Conservation (phyloP, 2,888 invertebrate species). For the Catotricha subobsoleta region DNA sequence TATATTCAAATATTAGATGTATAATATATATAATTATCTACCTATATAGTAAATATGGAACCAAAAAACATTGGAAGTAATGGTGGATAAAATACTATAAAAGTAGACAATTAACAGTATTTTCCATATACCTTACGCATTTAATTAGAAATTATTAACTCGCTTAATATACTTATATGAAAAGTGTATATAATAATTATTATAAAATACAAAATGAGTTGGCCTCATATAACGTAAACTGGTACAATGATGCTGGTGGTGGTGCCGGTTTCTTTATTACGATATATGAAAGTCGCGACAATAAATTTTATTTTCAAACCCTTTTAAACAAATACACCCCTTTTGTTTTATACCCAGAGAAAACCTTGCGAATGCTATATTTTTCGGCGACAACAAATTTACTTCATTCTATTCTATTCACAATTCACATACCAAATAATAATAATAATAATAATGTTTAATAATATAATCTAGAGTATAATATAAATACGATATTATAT, state of each 20-base stretch:
- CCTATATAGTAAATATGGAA: too few relatives aligned
- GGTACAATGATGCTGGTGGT: too few relatives aligned
- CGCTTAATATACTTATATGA: background rate
- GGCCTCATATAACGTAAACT: background rate
- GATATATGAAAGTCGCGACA: slow-evolving; percentile 5
- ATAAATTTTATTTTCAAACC: slow-evolving; percentile 7
- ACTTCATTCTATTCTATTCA: too few relatives aligned
- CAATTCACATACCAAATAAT: too few relatives aligned
- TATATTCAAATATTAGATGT: too few relatives aligned
- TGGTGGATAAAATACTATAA: too few relatives aligned
- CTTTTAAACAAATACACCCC: slow-evolving; percentile 6
- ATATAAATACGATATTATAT: too few relatives aligned
- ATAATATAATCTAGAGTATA: too few relatives aligned
- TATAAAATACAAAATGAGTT: background rate
- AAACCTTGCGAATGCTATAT: background rate
- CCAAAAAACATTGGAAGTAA: too few relatives aligned
- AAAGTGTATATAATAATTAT: too few relatives aligned
- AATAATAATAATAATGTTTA: too few relatives aligned
- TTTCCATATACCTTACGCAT: slow-evolving; percentile 2
- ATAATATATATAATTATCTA: too few relatives aligned
- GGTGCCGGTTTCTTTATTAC: slow-evolving; percentile 3
- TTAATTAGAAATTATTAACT: slow-evolving; percentile 5
- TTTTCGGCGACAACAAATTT: background rate
- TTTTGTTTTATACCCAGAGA: background rate
- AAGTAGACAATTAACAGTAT: background rate